Evolutionary conservation across 2,797 vertebrate genomes (phyloP).

Genomic region (Centroberyx gerrardi): DNA sequence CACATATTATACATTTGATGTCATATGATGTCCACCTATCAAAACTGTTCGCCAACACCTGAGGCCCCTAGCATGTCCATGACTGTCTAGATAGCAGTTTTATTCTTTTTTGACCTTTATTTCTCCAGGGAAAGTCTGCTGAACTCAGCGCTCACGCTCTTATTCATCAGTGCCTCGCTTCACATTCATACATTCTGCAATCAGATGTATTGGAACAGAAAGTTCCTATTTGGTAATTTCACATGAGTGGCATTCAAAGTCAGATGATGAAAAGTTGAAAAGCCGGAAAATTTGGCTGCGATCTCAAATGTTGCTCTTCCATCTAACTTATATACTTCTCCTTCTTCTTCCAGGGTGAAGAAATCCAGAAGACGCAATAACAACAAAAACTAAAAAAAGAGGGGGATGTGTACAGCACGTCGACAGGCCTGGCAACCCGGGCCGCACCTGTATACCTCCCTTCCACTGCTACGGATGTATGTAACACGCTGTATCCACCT

Average conservation of each 20-base stretch:
- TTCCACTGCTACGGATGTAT: slow-evolving; percentile 76
- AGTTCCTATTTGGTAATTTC: too few relatives aligned
- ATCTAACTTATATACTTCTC: background rate
- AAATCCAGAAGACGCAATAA: slow-evolving; percentile 81
- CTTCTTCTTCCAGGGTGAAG: slow-evolving; percentile 82
- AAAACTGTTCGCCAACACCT: slow-evolving; percentile 28
- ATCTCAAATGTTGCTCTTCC: background rate
- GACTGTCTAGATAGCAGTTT: too few relatives aligned
- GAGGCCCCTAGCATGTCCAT: slow-evolving; percentile 24
- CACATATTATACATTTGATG: background rate
- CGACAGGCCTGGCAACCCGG: slow-evolving; percentile 31
- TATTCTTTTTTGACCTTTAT: background rate
- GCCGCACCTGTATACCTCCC: slow-evolving; percentile 62
- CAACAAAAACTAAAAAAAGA: slow-evolving; percentile 72
- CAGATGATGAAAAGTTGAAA: too few relatives aligned
- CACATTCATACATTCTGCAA: background rate
- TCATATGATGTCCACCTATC: slow-evolving; percentile 20
- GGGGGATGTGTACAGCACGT: background rate
- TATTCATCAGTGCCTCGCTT: background rate
- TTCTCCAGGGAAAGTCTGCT: background rate
- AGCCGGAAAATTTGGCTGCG: too few relatives aligned
- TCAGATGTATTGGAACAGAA: too few relatives aligned
- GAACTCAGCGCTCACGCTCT: too few relatives aligned
- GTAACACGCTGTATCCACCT: slow-evolving; percentile 71
- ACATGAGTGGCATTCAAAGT: too few relatives aligned